These are phyloP conservation scores for Chaetura pelagica DNA, from an alignment of 2,113 vertebrate species.

Conservation along the genomic window DNA sequence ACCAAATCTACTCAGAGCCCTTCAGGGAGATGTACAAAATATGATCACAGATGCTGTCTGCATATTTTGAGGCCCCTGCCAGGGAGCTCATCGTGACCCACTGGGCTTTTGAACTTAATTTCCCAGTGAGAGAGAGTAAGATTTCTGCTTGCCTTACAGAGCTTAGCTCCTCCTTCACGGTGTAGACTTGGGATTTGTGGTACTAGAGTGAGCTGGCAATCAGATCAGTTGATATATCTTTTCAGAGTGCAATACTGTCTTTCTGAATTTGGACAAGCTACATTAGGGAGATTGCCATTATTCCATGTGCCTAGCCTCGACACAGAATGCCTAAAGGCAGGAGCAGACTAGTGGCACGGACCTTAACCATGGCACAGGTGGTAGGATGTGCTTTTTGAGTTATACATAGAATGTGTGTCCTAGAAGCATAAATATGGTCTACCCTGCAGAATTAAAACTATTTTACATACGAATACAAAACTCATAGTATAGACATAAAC, in stretches of 20 bases:
- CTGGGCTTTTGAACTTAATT: background rate
- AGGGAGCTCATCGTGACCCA: background rate
- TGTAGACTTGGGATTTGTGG: background rate
- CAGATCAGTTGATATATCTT: background rate
- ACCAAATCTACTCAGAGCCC: background rate
- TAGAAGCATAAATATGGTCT: background rate
- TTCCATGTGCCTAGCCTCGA: background rate
- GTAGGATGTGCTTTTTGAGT: background rate
- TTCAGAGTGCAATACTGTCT: background rate
- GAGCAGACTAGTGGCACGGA: background rate
- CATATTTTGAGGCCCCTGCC: background rate
- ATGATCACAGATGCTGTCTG: background rate
- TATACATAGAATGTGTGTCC: background rate
- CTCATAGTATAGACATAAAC: background rate
- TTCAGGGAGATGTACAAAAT: background rate
- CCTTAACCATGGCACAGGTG: fast-evolving
- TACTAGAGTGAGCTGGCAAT: background rate
- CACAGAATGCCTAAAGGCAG: fast-evolving
- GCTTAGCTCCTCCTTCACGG: background rate
- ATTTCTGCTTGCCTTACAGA: background rate
- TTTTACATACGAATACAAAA: background rate
- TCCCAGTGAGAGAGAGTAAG: background rate
- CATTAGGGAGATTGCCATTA: background rate
- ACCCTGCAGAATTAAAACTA: background rate
- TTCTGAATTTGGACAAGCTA: background rate